phyloP scores from a whole-genome alignment of 1,140 invertebrate genomes.

The Drosophila carrolli region DNA sequence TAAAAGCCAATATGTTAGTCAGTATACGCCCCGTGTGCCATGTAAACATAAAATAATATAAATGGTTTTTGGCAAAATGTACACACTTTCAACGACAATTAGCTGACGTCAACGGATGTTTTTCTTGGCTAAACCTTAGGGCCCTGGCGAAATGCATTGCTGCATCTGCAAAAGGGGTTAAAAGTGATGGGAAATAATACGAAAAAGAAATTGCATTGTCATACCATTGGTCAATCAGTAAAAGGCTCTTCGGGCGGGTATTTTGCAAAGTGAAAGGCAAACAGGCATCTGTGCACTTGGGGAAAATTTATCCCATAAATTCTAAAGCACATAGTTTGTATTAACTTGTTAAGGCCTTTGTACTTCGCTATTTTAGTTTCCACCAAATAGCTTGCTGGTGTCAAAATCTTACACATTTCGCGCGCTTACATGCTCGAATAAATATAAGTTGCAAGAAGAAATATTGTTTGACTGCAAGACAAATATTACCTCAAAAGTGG shows the following conservation, averaged over 20 bases:
- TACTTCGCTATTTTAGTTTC: neutral
- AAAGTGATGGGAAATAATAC: constrained; percentile 28
- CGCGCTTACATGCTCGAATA: neutral
- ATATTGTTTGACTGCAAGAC: neutral
- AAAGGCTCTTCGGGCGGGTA: constrained; percentile 41
- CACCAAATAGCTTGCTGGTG: neutral
- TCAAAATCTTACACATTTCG: neutral
- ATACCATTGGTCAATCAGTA: constrained; percentile 61
- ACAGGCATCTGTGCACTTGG: constrained; percentile 22
- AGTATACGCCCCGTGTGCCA: constrained; percentile 32
- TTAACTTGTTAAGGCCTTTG: neutral
- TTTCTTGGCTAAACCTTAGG: constrained; percentile 15
- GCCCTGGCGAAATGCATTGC: constrained; percentile 16
- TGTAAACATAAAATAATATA: constrained; percentile 32
- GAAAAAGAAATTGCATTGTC: constrained; percentile 62
- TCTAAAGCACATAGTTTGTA: constrained; percentile 13
- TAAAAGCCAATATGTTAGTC: constrained; percentile 34
- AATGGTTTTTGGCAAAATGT: constrained; percentile 11
- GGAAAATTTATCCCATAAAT: constrained; percentile 14
- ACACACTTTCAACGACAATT: constrained; percentile 21
- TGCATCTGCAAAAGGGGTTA: constrained; percentile 27
- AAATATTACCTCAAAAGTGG: neutral
- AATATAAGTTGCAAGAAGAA: neutral
- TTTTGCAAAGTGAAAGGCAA: constrained; percentile 70
- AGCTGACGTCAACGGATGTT: constrained; percentile 11